Evolutionary conservation across 2,888 invertebrate species (phyloP), one percentile per base, ranked within the genome.

Genomic region (Ochropleura leucogaster): DNA sequence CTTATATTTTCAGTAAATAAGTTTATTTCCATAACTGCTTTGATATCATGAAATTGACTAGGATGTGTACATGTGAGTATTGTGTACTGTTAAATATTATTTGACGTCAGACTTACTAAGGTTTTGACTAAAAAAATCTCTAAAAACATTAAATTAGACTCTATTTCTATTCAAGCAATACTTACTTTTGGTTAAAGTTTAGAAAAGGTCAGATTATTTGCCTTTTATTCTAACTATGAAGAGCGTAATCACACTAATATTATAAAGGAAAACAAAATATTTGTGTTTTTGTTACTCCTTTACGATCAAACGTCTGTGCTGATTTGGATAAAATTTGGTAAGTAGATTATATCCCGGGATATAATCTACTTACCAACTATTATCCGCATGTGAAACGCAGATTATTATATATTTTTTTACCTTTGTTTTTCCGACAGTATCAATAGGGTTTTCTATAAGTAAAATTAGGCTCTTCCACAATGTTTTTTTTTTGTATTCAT

Each of bases 1-100:
- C 14, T 66, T 18, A 8, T 68, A 53, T 20, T 69, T 68, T 46
- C 18, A n/a, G 6, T 70, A 18, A 18, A 20, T 7, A n/a, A 70
- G 14, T 14, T 70, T 20, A 70, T 47, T 47, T 70, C 4, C 4
- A 18, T 47, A 20, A 69, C 18, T 70, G 40, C n/a, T 57, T 47
- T 57, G 40, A 69, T 14, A 67, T 3, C n/a, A 30, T n/a, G 5
- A 14, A 12, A 65, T 12, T 64, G 16, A 16, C 10, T 46, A n/a
- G 4, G 18, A n/a, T 0, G 30, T n/a, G n/a, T n/a, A n/a, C n/a
- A n/a, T n/a, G n/a, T 30, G 30, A 30, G 30, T 30, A 30, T 2
- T 30, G 30, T 30, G 30, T 30, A 30, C 30, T 14, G 18, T 8
- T 3, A 44, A 68, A 49, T 46, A 60, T 20, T 40, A 20, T 47